Evolutionary conservation across 2,888 invertebrate genomes (phyloP).

Genomic region (Dicycla oo): DNA sequence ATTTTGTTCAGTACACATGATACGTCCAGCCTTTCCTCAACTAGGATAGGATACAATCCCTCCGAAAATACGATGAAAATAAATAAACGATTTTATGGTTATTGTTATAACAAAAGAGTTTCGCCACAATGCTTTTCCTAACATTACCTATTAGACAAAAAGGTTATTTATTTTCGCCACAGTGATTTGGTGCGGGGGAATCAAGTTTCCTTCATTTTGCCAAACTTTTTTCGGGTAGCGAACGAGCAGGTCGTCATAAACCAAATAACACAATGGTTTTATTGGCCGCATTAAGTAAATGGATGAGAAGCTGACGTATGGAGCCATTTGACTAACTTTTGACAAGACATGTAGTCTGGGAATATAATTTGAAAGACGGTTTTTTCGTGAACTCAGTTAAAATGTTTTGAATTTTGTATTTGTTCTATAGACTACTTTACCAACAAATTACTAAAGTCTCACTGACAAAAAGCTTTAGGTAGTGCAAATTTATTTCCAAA

Average conservation of each 20-base stretch:
- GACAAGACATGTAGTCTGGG: slow-evolving; percentile 65
- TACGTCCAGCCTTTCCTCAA: slow-evolving; percentile 30
- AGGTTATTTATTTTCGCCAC: slow-evolving; percentile 73
- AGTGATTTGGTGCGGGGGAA: slow-evolving; percentile 74
- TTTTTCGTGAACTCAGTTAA: slow-evolving; percentile 28
- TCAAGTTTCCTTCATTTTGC: slow-evolving; percentile 76
- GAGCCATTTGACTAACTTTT: slow-evolving; percentile 78
- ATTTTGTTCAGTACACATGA: slow-evolving; percentile 20
- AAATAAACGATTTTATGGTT: slow-evolving; percentile 64
- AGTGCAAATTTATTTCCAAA: slow-evolving; percentile 9
- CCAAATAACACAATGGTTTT: slow-evolving; percentile 86
- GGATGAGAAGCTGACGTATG: slow-evolving; percentile 80
- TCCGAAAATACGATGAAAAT: slow-evolving; percentile 44
- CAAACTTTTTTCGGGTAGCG: slow-evolving; percentile 72
- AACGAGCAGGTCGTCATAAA: slow-evolving; percentile 82
- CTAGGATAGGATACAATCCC: slow-evolving; percentile 13
- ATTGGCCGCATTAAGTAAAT: slow-evolving; percentile 86
- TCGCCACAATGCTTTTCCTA: slow-evolving; percentile 68
- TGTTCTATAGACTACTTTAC: slow-evolving; percentile 4
- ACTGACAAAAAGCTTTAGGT: background rate
- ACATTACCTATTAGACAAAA: slow-evolving; percentile 75
- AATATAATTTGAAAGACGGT: slow-evolving; percentile 26
- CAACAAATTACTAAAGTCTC: slow-evolving; percentile 12
- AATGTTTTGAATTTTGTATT: slow-evolving; percentile 20
- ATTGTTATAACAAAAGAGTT: slow-evolving; percentile 68